phyloP scores from a whole-genome alignment of 2,113 vertebrate species.

The Paradoxurus hermaphroditus region DNA sequence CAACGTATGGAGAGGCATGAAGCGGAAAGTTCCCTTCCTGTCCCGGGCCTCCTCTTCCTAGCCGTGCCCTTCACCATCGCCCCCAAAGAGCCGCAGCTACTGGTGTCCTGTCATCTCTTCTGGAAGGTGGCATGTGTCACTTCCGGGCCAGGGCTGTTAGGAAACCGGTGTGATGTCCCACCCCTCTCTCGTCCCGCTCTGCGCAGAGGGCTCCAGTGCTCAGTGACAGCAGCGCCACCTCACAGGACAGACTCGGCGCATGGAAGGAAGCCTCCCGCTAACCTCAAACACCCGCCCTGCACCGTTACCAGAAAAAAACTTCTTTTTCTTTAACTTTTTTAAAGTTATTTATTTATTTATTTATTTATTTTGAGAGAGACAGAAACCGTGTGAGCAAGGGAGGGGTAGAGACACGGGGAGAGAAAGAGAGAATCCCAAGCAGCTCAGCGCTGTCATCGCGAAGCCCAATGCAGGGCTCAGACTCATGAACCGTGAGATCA shows the following conservation, averaged over 20 bases:
- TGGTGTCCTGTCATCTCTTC: neutral
- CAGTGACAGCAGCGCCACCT: neutral
- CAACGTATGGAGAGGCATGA: neutral
- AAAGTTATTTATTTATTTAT: too few relatives aligned
- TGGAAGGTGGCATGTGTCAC: neutral
- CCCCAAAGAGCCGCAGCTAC: neutral
- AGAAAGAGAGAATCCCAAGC: too few relatives aligned
- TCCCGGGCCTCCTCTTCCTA: too few relatives aligned
- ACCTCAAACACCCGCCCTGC: neutral
- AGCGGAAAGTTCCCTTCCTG: neutral
- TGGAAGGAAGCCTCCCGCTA: fast-evolving
- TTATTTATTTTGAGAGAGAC: too few relatives aligned
- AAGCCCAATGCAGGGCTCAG: too few relatives aligned
- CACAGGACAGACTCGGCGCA: fast-evolving
- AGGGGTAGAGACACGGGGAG: too few relatives aligned
- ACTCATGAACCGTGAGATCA: too few relatives aligned
- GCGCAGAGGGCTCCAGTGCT: too few relatives aligned
- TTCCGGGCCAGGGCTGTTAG: neutral
- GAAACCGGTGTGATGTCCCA: neutral
- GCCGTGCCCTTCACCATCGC: neutral
- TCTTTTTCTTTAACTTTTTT: too few relatives aligned
- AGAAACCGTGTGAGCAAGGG: fast-evolving
- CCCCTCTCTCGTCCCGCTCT: neutral
- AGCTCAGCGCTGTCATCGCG: too few relatives aligned
- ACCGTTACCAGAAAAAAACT: neutral